Evolutionary conservation across 1,140 invertebrate genomes (phyloP).

Genomic region (Drosophila bipectinata): DNA sequence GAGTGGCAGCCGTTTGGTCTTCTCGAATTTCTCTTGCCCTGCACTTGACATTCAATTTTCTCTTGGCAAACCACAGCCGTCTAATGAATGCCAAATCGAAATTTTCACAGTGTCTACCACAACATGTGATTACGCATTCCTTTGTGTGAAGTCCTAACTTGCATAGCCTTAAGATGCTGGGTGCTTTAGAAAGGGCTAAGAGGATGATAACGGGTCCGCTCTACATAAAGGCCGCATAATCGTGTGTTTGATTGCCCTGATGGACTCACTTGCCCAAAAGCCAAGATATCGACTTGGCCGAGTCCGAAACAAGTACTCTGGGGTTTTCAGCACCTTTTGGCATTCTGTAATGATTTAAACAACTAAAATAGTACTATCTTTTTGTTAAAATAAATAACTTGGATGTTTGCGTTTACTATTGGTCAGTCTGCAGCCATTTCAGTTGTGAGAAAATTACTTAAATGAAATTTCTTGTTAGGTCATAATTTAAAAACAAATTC

Average conservation of each 20-base stretch:
- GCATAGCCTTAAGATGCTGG: conserved; percentile 1
- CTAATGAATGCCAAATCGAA: conserved; percentile 39
- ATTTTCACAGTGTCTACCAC: conserved; percentile 17
- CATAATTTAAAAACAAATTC: conserved; percentile 66
- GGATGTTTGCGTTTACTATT: not conserved
- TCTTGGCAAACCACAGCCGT: conserved; percentile 10
- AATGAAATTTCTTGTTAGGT: conserved; percentile 52
- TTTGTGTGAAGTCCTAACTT: conserved; percentile 7
- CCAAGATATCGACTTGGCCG: not conserved
- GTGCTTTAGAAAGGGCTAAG: conserved; percentile 9
- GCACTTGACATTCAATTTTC: conserved; percentile 45
- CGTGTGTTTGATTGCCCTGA: conserved; percentile 18
- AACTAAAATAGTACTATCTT: too few relatives aligned
- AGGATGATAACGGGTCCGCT: conserved; percentile 1
- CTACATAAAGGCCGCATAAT: conserved; percentile 45
- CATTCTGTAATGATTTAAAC: too few relatives aligned
- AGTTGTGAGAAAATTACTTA: conserved; percentile 1
- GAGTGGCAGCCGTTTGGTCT: conserved; percentile 15
- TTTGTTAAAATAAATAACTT: not conserved
- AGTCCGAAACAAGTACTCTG: not conserved
- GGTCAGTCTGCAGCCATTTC: not conserved
- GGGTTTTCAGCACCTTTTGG: too few relatives aligned
- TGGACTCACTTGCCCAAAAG: conserved; percentile 1
- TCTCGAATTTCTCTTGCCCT: conserved; percentile 7
- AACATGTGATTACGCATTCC: conserved; percentile 30